Conservation (phyloP, 2,888 invertebrate species). For the Desoria tigrina region DNA sequence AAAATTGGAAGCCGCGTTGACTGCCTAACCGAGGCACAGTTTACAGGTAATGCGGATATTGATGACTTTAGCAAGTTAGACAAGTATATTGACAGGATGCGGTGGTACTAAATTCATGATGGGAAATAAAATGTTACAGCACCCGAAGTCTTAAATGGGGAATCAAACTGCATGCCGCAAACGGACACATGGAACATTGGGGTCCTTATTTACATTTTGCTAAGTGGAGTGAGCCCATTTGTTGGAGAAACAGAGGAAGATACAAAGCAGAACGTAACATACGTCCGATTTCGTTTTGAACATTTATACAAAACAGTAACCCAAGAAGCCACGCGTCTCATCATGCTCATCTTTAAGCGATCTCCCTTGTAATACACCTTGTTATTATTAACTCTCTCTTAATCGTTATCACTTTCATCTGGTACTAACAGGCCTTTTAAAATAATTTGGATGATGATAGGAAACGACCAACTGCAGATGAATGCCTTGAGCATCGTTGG, state of each 20-base stretch:
- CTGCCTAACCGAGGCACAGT: conserved; percentile 57
- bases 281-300: conserved; percentile 89
- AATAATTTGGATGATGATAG: conserved; percentile 59
- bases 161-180: conserved; percentile 72
- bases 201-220: conserved; percentile 83
- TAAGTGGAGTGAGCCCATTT: conserved; percentile 93
- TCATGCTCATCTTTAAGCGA: conserved; percentile 93
- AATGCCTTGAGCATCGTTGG: conserved; percentile 96
- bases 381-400: conserved; percentile 23
- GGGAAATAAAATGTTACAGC: conserved; percentile 37
- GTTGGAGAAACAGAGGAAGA: conserved; percentile 77
- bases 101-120: not conserved
- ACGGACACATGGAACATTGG: conserved; percentile 97
- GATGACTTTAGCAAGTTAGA: not conserved
- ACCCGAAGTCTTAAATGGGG: conserved; percentile 60
- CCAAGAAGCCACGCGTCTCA: conserved; percentile 87
- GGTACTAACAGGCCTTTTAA: not conserved
- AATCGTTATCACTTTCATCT: conserved; percentile 16
- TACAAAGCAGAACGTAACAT: conserved; percentile 86
- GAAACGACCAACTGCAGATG: conserved; percentile 90
- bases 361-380: conserved; percentile 83
- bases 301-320: conserved; percentile 91
- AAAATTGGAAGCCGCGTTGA: conserved; percentile 65
- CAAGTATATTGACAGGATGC: not conserved
- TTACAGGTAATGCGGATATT: conserved; percentile 68